A percentile compares a stretch with the other conserved stretches of the same genome.
Evolutionary conservation across 2,888 invertebrate species (phyloP).

Genomic region (Agrochola lychnidis): DNA sequence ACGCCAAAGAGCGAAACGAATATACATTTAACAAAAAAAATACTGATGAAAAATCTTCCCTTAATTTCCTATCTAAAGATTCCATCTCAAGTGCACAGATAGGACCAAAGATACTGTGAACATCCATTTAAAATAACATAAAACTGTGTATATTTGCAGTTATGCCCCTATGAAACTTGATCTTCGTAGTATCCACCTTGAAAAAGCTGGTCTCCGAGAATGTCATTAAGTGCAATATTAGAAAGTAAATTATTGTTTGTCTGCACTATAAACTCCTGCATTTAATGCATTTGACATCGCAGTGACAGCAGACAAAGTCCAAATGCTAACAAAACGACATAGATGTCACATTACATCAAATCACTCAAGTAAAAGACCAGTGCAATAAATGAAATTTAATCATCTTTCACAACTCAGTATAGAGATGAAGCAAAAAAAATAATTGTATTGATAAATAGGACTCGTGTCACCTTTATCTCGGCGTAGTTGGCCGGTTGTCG

Average conservation of each 20-base stretch:
- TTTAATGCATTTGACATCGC: slow-evolving; percentile 34
- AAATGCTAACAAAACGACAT: slow-evolving; percentile 1
- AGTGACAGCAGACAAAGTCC: slow-evolving; percentile 16
- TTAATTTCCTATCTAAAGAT: slow-evolving; percentile 33
- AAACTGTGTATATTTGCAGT: slow-evolving; percentile 54
- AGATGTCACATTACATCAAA: not conserved
- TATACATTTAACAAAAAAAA: not conserved
- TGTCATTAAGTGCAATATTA: slow-evolving; percentile 49
- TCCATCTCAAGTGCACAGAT: slow-evolving; percentile 42
- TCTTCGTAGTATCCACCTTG: slow-evolving; percentile 43
- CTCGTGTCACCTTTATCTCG: slow-evolving; percentile 54
- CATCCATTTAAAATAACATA: slow-evolving; percentile 46
- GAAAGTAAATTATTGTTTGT: slow-evolving; percentile 59
- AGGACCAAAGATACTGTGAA: slow-evolving; percentile 6
- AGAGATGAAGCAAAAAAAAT: slow-evolving; percentile 24
- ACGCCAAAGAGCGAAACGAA: not conserved
- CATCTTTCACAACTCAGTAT: slow-evolving; percentile 27
- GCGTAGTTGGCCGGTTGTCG: slow-evolving; percentile 64
- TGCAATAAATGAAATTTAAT: slow-evolving; percentile 1
- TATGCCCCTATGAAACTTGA: slow-evolving; percentile 61
- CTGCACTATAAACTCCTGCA: slow-evolving; percentile 45
- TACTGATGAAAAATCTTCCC: not conserved
- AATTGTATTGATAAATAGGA: slow-evolving; percentile 39
- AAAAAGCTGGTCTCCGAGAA: slow-evolving; percentile 48
- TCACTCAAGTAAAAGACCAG: not conserved